Evolutionary conservation across 2,888 invertebrate genomes (phyloP).

Genomic region (Nematopogon swammerdamellus): DNA sequence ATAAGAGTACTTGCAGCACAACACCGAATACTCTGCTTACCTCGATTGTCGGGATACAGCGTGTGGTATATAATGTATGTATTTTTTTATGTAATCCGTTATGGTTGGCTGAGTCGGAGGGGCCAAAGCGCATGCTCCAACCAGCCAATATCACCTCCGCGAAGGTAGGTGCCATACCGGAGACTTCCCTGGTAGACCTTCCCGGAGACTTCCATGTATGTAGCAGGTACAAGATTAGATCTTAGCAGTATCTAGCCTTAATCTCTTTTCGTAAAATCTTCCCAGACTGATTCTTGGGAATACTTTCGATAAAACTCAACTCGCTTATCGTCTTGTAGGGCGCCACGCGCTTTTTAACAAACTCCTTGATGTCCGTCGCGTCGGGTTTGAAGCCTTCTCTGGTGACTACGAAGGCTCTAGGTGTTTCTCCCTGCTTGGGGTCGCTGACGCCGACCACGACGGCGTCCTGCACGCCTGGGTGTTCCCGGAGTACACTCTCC

Average conservation of each 20-base stretch:
- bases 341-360: conserved; percentile 64
- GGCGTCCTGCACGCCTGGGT: conserved; percentile 72
- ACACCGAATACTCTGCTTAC: too few relatives aligned
- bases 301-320: conserved; percentile 58
- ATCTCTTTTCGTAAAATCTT: conserved; percentile 67
- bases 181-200: too few relatives aligned
- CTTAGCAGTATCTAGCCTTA: conserved; percentile 26
- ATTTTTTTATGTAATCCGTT: too few relatives aligned
- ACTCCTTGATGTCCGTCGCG: conserved; percentile 56
- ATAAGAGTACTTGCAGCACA: too few relatives aligned
- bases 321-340: conserved; percentile 69
- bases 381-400: conserved; percentile 34
- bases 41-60: too few relatives aligned
- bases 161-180: too few relatives aligned
- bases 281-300: conserved; percentile 73
- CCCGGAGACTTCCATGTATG: too few relatives aligned
- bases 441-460: conserved; percentile 78
- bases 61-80: too few relatives aligned
- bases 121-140: too few relatives aligned
- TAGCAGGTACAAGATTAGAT: too few relatives aligned
- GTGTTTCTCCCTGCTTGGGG: conserved; percentile 65
- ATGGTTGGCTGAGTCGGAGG: too few relatives aligned
- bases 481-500: conserved; percentile 57
- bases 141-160: too few relatives aligned
- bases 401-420: conserved; percentile 67